Evolutionary conservation across 2,113 vertebrate species (phyloP).

Genomic region (Terrapene triunguis): DNA sequence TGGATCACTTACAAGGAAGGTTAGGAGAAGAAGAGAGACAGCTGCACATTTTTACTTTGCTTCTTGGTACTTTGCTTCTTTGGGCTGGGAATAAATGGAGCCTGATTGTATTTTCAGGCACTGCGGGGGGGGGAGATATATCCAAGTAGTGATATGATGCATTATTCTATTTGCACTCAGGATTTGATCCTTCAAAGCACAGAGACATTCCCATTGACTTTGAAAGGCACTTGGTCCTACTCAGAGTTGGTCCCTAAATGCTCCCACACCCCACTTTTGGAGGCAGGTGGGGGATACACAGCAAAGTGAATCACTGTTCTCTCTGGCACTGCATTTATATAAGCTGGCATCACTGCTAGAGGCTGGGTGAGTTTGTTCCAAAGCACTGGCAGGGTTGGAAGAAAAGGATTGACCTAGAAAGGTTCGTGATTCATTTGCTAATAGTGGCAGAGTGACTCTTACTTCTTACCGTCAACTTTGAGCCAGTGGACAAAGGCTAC

Average conservation of each 20-base stretch:
- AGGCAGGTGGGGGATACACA: background rate
- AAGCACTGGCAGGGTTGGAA: accelerated
- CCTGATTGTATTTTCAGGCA: background rate
- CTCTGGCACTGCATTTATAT: background rate
- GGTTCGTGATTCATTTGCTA: background rate
- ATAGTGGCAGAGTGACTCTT: background rate
- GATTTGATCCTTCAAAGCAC: background rate
- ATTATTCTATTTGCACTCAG: background rate
- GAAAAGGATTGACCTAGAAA: background rate
- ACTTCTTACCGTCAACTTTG: background rate
- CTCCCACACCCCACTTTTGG: background rate
- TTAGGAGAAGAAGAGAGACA: background rate
- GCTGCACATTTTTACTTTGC: background rate
- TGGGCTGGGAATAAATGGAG: accelerated
- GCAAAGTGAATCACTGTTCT: accelerated
- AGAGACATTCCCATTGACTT: background rate
- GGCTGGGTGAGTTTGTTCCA: background rate
- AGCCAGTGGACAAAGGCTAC: background rate
- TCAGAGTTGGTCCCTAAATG: background rate
- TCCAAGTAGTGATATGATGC: background rate
- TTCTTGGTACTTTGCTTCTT: background rate
- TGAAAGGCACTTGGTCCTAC: background rate
- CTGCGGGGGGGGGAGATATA: background rate
- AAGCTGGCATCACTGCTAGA: background rate
- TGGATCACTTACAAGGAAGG: background rate